Evolutionary conservation across 2,113 vertebrate genomes (phyloP).

Genomic region (Archocentrus centrarchus): DNA sequence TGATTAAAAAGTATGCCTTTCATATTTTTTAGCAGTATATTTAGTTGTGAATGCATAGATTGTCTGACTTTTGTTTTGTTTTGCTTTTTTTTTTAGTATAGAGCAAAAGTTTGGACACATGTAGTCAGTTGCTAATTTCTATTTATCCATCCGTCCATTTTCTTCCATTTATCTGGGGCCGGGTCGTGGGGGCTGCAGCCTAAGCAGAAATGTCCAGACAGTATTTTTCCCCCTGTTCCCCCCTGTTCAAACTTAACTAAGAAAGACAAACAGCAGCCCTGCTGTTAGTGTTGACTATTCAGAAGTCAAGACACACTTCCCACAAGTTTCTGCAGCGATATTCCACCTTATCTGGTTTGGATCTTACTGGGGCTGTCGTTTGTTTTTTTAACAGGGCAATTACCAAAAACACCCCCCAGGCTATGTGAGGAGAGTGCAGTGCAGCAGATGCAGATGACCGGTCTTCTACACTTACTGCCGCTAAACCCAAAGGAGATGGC

Average conservation of each 20-base stretch:
- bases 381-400: background rate
- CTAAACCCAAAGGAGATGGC: background rate
- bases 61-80: background rate
- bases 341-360: background rate
- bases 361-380: background rate
- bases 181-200: background rate
- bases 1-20: too few species aligned
- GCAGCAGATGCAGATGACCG: background rate
- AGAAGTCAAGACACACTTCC: background rate
- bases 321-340: background rate
- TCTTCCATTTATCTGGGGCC: background rate
- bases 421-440: background rate
- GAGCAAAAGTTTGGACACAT: background rate
- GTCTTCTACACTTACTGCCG: background rate
- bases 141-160: background rate
- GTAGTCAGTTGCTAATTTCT: background rate
- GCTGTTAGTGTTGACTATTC: background rate
- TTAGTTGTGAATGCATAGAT: background rate
- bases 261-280: background rate
- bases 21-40: background rate
- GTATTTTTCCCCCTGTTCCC: background rate
- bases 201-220: background rate
- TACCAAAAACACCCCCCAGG: background rate
- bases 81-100: background rate
- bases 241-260: background rate